Evolutionary conservation across 2,888 invertebrate genomes (phyloP), one percentile per base, ranked within the genome.

Genomic region (Xylophagus ater): DNA sequence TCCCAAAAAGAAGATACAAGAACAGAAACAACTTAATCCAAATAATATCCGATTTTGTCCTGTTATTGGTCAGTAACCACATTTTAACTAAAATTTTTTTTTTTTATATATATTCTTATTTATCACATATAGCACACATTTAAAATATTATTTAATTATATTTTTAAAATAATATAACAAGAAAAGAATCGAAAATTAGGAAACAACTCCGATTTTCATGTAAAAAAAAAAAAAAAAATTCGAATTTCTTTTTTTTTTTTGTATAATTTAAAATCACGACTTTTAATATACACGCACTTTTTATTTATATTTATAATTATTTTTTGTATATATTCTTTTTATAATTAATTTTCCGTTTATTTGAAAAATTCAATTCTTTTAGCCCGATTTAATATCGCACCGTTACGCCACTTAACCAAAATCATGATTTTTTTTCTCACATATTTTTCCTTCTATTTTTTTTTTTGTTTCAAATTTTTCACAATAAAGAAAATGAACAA

Each of bases 11-110:
- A 41, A 47, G 34, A 40, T 42, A 45, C 21, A 38, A 41, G 34
- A 48, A 39, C 37, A 50, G 36, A 33, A 50, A 35, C 23, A 45
- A 37, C 54, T 54, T 57, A 54, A 59, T 56, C 60, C 55, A 59
- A 55, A 55, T 52, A 50, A 48, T 56, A 56, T 56, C 55, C 53
- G 54, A 53, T 50, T 56, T 54, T 49, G 55, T 51, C 51, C 54
- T 53, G 50, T 51, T 51, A 49, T 52, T 55, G 53, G 51, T 51
- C 51, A 51, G 49, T 50, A 55, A 50, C 54, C 54, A 54, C 56
- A 56, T 57, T 37, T 37, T 42, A 51, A 19, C 29, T 38, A 21
- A 5, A 29, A 14, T 33, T 20, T 40, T 39, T 38, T 14, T 44
- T 41, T 40, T 19, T 23, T 29, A 30, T 28, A 47, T 28, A 26